These are phyloP conservation scores for Romanogobio albipinnatus DNA, from an alignment of 2,113 vertebrate genomes.

Conservation along the genomic window DNA sequence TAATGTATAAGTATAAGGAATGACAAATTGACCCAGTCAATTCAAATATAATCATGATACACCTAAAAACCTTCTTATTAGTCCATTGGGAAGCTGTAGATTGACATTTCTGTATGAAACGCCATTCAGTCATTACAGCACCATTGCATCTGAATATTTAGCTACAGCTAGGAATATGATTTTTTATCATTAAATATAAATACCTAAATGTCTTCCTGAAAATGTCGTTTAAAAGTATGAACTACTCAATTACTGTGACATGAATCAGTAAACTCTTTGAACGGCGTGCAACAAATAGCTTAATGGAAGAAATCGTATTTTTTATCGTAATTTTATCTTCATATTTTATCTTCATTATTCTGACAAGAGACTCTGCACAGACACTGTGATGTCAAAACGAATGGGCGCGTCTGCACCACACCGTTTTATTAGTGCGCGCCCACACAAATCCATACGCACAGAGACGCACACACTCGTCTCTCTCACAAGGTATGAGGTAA, in stretches of 20 bases:
- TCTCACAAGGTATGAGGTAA: conserved; percentile 76
- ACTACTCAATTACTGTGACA: not conserved
- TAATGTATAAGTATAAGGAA: not conserved
- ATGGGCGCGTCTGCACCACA: conserved; percentile 52
- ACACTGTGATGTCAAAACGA: conserved; percentile 31
- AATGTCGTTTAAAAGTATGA: not conserved
- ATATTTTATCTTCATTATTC: not conserved
- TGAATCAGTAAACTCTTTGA: not conserved
- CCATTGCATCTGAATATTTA: not conserved
- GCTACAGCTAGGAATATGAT: not conserved
- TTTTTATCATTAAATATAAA: not conserved
- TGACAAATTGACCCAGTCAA: not conserved
- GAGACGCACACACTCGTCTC: conserved; percentile 36
- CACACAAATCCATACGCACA: conserved; percentile 13
- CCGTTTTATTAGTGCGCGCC: conserved; percentile 47
- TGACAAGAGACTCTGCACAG: conserved; percentile 16
- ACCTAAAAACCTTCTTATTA: not conserved
- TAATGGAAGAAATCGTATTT: not conserved
- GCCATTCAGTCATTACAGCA: not conserved
- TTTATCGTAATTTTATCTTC: not conserved
- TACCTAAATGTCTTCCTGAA: not conserved
- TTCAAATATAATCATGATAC: not conserved
- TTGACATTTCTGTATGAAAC: not conserved
- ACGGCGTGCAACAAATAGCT: conserved; percentile 42
- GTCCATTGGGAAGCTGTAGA: not conserved